phyloP scores from a whole-genome alignment of 2,888 invertebrate species.

The Malthinus seriepunctatus region DNA sequence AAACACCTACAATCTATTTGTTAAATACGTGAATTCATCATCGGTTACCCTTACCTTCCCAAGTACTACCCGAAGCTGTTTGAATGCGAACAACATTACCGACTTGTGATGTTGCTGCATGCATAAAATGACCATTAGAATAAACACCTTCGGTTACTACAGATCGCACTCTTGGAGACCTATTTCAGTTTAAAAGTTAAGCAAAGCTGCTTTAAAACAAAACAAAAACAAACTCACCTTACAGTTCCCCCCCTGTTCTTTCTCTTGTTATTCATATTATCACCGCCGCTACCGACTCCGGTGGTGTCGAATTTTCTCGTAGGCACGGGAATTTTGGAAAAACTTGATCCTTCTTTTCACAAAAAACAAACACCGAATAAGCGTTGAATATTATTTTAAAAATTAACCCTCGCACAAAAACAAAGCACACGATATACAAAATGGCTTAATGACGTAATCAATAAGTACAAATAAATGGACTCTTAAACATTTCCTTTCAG shows the following conservation, averaged over 20 bases:
- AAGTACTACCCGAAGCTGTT: constrained; percentile 80
- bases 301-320: constrained; percentile 80
- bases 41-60: constrained; percentile 67
- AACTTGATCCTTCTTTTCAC: constrained; percentile 25
- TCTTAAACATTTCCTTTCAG: constrained; percentile 18
- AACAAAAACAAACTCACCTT: constrained; percentile 61
- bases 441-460: constrained; percentile 56
- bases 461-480: constrained; percentile 42
- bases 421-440: constrained; percentile 50
- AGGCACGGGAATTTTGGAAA: constrained; percentile 82
- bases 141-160: constrained; percentile 84
- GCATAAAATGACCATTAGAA: constrained; percentile 88
- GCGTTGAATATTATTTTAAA: constrained; percentile 36
- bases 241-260: constrained; percentile 81
- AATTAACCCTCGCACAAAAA: constrained; percentile 41
- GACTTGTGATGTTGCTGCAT: constrained; percentile 83
- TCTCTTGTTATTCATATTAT: constrained; percentile 80
- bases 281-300: constrained; percentile 72
- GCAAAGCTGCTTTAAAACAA: neutral
- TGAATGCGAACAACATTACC: constrained; percentile 82
- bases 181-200: constrained; percentile 38
- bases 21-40: too few relatives aligned
- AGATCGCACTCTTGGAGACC: constrained; percentile 71
- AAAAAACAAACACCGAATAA: constrained; percentile 35
- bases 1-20: constrained; percentile 57